A percentile compares a stretch with the other conserved stretches of the same genome.
Conservation (phyloP, 2,113 vertebrate genomes). For the Pelusios castaneus region DNA sequence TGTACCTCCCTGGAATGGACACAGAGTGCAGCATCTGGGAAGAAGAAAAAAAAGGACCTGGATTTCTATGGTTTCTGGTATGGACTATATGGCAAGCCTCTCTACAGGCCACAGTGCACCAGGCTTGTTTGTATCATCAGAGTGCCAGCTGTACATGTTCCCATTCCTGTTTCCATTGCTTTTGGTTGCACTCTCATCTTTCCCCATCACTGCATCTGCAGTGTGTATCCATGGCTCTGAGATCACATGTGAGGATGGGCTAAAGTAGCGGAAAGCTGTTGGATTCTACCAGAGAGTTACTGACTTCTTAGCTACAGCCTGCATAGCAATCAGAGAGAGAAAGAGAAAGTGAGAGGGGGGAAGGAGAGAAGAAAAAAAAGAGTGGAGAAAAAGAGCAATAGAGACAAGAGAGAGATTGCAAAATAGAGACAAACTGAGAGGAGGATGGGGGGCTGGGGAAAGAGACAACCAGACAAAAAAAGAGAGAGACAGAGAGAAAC, state of each 20-base stretch:
- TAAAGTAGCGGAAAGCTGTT: conserved; percentile 80
- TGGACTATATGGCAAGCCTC: not conserved
- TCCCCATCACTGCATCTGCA: conserved; percentile 66
- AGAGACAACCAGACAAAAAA: not conserved
- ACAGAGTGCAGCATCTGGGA: not conserved
- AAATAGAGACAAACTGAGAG: not conserved
- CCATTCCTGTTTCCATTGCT: conserved; percentile 9
- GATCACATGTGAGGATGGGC: conserved; percentile 82
- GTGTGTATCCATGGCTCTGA: conserved; percentile 70
- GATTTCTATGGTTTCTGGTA: not conserved
- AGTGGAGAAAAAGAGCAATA: not conserved
- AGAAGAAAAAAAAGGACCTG: not conserved
- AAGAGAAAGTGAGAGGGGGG: conserved; percentile 66
- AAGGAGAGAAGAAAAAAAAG: conserved; percentile 38
- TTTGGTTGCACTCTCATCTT: not conserved
- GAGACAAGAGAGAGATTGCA: not conserved
- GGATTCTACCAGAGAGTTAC: conserved; percentile 79
- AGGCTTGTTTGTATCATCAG: not conserved
- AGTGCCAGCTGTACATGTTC: not conserved
- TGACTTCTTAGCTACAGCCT: conserved; percentile 81
- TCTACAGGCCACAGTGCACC: not conserved
- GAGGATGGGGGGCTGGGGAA: not conserved
- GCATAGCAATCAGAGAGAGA: conserved; percentile 70
- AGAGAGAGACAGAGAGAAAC: not conserved
- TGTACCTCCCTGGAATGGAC: not conserved